Conservation (phyloP, 2,797 vertebrate species). For the Platyrinchus mystaceus region DNA sequence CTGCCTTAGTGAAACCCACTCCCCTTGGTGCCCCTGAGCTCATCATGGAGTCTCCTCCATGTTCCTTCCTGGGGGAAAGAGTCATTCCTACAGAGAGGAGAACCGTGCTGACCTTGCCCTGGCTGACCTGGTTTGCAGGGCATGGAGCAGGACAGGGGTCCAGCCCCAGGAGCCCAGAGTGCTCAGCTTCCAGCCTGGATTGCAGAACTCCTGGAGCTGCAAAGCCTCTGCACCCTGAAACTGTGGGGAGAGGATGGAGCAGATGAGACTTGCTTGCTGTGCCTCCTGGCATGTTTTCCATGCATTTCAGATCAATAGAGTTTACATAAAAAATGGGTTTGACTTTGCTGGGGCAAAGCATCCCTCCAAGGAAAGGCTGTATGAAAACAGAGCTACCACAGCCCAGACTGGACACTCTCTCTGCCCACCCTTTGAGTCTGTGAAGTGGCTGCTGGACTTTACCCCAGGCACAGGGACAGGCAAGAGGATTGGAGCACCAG, state of each 20-base stretch:
- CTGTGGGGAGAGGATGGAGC: accelerated
- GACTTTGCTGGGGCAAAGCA: background rate
- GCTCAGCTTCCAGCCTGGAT: background rate
- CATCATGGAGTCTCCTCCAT: background rate
- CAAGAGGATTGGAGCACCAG: accelerated
- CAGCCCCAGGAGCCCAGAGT: background rate
- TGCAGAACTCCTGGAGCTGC: background rate
- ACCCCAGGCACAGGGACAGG: background rate
- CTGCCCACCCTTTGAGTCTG: background rate
- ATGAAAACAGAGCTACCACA: background rate
- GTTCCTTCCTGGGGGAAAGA: background rate
- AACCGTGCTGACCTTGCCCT: accelerated
- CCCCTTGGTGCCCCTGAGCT: background rate
- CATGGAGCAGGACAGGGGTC: accelerated
- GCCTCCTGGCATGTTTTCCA: background rate
- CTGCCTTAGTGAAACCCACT: background rate
- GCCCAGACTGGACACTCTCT: background rate
- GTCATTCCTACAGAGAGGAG: background rate
- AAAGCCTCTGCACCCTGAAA: background rate
- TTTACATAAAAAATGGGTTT: accelerated
- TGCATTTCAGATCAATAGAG: background rate
- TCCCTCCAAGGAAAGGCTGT: background rate
- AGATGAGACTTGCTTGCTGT: background rate
- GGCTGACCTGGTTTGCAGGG: background rate
- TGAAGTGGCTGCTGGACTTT: background rate